Conservation (phyloP, 1,140 invertebrate species). For the Berghia stephanieae region DNA sequence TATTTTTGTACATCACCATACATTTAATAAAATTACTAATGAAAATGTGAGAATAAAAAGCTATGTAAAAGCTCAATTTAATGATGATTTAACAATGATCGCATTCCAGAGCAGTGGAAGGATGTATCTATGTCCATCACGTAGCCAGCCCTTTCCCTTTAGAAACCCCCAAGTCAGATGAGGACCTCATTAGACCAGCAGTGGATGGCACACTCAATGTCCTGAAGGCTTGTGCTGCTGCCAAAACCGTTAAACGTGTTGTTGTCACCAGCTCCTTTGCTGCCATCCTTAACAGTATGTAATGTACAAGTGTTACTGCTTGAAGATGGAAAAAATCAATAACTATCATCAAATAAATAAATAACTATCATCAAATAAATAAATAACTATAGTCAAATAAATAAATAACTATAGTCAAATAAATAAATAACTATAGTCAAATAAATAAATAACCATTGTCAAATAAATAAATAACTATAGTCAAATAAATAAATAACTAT, state of each 20-base stretch:
- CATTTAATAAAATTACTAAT: too few relatives aligned
- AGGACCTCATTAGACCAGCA: constrained; percentile 69
- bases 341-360: too few relatives aligned
- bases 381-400: too few relatives aligned
- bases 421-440: too few relatives aligned
- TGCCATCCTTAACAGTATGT: constrained; percentile 70
- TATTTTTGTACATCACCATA: too few relatives aligned
- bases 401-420: too few relatives aligned
- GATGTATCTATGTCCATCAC: constrained; percentile 71
- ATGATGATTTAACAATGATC: too few relatives aligned
- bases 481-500: too few relatives aligned
- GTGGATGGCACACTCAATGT: constrained; percentile 72
- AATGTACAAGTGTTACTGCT: constrained; percentile 34
- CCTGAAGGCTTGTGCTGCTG: constrained; percentile 68
- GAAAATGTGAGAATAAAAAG: too few relatives aligned
- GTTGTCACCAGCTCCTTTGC: constrained; percentile 72
- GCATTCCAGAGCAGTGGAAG: constrained; percentile 69
- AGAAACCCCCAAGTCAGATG: constrained; percentile 64
- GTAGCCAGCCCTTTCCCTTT: constrained; percentile 72
- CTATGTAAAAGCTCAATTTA: too few relatives aligned
- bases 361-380: too few relatives aligned
- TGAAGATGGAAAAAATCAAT: constrained; percentile 3
- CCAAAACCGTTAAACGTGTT: constrained; percentile 69
- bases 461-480: not conserved
- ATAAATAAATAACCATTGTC: not conserved